These are phyloP conservation scores for Peribatodes rhomboidaria DNA, from an alignment of 2,888 invertebrate genomes.

Conservation along the genomic window DNA sequence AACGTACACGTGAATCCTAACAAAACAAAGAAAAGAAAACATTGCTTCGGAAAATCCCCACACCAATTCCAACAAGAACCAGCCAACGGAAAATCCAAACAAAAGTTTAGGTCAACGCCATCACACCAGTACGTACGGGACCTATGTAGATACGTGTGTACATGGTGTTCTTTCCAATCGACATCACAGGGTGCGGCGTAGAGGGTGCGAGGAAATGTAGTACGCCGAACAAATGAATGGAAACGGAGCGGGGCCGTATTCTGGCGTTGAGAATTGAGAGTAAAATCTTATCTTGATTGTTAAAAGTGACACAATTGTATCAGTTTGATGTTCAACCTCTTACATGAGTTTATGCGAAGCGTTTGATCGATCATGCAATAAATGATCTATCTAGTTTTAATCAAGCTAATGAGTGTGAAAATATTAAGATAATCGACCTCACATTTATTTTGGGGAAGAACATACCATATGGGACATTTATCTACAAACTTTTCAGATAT, in stretches of 20 bases:
- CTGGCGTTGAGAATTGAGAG: conserved; percentile 18
- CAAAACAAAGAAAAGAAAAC: background rate
- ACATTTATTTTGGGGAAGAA: too few species aligned
- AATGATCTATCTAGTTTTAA: too few species aligned
- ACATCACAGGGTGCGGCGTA: conserved; percentile 23
- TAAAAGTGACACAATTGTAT: too few species aligned
- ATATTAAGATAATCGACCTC: too few species aligned
- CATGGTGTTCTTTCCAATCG: conserved; percentile 30
- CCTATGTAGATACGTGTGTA: background rate
- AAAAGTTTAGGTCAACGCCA: conserved; percentile 28
- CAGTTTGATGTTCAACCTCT: too few species aligned
- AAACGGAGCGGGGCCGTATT: conserved; percentile 54
- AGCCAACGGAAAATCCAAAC: conserved; percentile 17
- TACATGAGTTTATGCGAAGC: too few species aligned
- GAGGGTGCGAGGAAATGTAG: conserved; percentile 41
- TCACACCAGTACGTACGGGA: conserved; percentile 7
- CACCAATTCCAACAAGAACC: conserved; percentile 8
- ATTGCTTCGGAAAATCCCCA: conserved; percentile 1
- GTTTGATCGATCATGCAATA: too few species aligned
- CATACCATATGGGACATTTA: too few species aligned
- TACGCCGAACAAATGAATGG: conserved; percentile 56
- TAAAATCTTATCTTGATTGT: background rate
- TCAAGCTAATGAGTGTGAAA: too few species aligned
- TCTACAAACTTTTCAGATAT: too few species aligned
- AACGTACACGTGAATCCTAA: too few species aligned